Base-by-base conservation (phyloP, 2,888 invertebrate species). In the Drosophila sordidula region DNA sequence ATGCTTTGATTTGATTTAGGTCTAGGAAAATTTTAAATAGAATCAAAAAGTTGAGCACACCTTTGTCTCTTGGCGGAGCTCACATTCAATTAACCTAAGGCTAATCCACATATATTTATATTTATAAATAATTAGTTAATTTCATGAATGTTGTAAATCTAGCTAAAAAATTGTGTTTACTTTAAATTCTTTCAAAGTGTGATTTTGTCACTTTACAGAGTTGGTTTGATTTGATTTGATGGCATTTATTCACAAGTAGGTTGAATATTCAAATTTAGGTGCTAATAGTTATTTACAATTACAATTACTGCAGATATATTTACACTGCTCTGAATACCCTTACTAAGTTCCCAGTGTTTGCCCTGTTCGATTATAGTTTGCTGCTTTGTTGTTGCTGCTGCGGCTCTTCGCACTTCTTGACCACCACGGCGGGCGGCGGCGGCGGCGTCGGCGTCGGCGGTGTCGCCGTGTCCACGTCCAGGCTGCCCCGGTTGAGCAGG, bases 401-500 rank as follows among this genome's bases (percentile, higher is more conserved):
- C 14, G 65, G 4, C 6, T 73, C 71, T 0, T 87, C 89, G 34
- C 59, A 69, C n/a, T 69, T 69, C 55, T 69, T 81, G 18, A 46
- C 62, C 39, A 76, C 61, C 50, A 73, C 75, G 44, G 78, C 63
- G n/a, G 82, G 81, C 3, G 69, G 83, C 46, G 69, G 76, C 61
- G 62, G 63, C 9, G 90, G 78, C 12, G 89, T 74, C 26, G 80
- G 63, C 3, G 89, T 75, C 26, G 89, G 75, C 26, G 80, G 63
- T 3, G 89, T 75, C 26, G 80, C 63, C 3, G 64, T 36, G 5
- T 75, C 77, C 46, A 34, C 51, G 34, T 75, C 66, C n/a, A 67
- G 47, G 9, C 41, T 64, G 12, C 81, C 87, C 61, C 96, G 94
- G 91, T 96, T 96, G 67, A 97, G 93, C 79, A 97, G 93, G 93